Base-by-base conservation (phyloP, 2,113 vertebrate genomes). In the Emydura subglobosa region DNA sequence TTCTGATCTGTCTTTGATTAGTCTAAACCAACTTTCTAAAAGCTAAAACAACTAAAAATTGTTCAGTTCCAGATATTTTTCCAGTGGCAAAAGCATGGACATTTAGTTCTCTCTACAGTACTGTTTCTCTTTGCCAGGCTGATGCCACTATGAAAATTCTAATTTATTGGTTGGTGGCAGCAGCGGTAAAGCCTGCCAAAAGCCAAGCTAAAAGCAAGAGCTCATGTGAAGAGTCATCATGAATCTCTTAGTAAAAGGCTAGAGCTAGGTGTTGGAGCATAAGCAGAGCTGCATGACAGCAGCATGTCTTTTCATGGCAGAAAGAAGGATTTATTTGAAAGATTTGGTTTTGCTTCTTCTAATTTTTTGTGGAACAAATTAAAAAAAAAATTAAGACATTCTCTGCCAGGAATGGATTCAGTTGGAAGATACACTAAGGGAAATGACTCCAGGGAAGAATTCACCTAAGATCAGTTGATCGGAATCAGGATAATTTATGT, bases 181-280 rank as follows among this genome's bases (percentile, higher is more conserved):
- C 34, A 51, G 61, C 51, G 72, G 68, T 39, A 82, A 92, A 84
- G 59, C 22, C 72, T 95, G 83, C 51, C 83, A 87, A 91, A 92
- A 95, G 76, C 47, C 90, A 90, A 96, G 88, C 65, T 96, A 74
- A 89, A 92, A 84, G 68, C 54, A 34, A 12, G 39, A 85, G 86
- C 83, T 96, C 44, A 2, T 44, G 39, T 79, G 76, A 91, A 54
- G 53, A 88, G 42, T 39, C 29, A 89, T 16, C 7, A 57, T 88
- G 50, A 79, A 83, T 93, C 51, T 14, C 14, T 44, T 3, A 1
- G n/a, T 82, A 85, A 76, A 78, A 94, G 10, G 4, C 12, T 61
- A 84, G 49, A 91, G 29, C 2, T 95, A 88, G 89, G 68, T 79
- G 39, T 7, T 82, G 78, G 65, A 90, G 24, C 51, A 83, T 72